Conservation (phyloP, 2,888 invertebrate genomes). For the Amaurobius ferox region DNA sequence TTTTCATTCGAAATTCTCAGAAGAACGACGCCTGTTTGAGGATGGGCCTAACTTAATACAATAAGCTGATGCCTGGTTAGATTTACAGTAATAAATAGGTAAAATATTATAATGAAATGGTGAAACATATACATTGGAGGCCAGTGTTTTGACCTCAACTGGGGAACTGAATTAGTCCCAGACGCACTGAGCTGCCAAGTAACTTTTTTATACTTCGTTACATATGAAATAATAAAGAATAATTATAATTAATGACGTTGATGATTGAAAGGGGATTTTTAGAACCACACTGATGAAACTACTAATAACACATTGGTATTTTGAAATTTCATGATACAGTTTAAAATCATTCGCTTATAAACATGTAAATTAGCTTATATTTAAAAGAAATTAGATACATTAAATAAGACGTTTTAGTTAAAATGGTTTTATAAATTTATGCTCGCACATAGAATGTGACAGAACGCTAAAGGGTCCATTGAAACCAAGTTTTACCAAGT, state of each 20-base stretch:
- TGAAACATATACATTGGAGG: neutral
- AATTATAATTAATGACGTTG: slow-evolving; percentile 10
- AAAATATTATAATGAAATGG: slow-evolving; percentile 3
- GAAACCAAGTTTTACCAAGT: no score
- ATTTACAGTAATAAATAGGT: slow-evolving; percentile 12
- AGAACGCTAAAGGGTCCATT: no score
- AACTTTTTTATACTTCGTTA: slow-evolving; percentile 54
- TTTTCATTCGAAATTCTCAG: slow-evolving; percentile 74
- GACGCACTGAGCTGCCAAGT: neutral
- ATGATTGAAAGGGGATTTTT: slow-evolving; percentile 14
- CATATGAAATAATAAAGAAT: slow-evolving; percentile 10
- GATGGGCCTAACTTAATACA: slow-evolving; percentile 24
- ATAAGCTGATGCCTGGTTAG: slow-evolving; percentile 7
- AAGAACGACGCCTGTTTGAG: slow-evolving; percentile 74
- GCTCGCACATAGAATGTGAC: no score
- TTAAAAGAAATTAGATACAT: no score
- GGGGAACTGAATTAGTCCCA: neutral
- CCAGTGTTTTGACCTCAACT: neutral
- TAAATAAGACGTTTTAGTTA: no score
- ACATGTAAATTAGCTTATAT: no score
- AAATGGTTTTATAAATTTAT: no score
- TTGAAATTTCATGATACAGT: no score
- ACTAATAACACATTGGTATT: no score
- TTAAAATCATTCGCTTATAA: no score
- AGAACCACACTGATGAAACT: slow-evolving; percentile 6